A percentile compares a stretch with the other conserved stretches of the same genome.
These are phyloP conservation scores for Oncorhynchus kisutch DNA, from an alignment of 2,113 vertebrate genomes.

Conservation along the genomic window DNA sequence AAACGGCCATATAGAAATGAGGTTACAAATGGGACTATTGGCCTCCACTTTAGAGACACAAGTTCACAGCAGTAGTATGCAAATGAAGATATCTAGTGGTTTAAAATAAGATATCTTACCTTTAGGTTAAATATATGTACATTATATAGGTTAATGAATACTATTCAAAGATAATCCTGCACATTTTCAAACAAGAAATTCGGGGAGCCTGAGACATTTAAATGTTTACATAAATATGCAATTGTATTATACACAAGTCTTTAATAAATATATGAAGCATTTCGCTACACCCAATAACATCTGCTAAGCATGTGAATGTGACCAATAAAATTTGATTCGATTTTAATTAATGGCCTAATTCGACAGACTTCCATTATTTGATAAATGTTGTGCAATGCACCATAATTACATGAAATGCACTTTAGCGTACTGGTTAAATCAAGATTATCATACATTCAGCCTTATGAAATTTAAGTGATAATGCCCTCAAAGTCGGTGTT, in stretches of 20 bases:
- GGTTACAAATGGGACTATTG: slow-evolving; percentile 44
- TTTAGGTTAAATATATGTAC: neutral
- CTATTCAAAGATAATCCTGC: neutral
- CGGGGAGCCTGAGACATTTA: neutral
- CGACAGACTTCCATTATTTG: neutral
- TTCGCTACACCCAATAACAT: too few relatives aligned
- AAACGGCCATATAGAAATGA: slow-evolving; percentile 38
- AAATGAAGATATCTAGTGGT: neutral
- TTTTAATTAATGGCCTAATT: neutral
- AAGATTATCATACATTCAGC: neutral
- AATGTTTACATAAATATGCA: neutral
- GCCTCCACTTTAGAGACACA: neutral
- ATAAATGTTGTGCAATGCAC: neutral
- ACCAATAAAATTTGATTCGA: too few relatives aligned
- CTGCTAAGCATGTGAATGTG: too few relatives aligned
- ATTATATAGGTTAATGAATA: neutral
- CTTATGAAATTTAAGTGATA: neutral
- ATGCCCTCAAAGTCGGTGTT: too few relatives aligned
- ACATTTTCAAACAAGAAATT: neutral
- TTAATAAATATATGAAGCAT: neutral
- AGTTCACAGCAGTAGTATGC: neutral
- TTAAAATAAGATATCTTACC: too few relatives aligned
- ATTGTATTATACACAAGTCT: neutral
- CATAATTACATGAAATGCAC: neutral
- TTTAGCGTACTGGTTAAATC: neutral